A percentile compares a stretch with the other conserved stretches of the same genome.
Conservation (phyloP, 1,140 invertebrate species). For the Centruroides sculpturatus region DNA sequence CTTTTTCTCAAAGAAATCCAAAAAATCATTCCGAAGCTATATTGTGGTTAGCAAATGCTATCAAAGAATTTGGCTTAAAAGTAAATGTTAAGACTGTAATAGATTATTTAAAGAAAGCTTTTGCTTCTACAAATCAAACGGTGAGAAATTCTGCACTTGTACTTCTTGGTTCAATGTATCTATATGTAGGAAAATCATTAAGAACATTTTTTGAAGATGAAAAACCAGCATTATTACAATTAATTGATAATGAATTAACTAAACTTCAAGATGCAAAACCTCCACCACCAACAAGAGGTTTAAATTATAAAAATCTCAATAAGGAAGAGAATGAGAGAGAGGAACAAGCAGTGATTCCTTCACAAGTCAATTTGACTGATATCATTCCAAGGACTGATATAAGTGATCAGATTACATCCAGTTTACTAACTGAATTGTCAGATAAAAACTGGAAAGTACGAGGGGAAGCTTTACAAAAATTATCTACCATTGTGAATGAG, state of each 20-base stretch:
- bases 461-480: slow-evolving; percentile 64
- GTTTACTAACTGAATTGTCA: slow-evolving; percentile 59
- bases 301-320: slow-evolving; percentile 25
- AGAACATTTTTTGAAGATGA: slow-evolving; percentile 71
- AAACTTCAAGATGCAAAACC: slow-evolving; percentile 50
- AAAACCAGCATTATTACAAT: slow-evolving; percentile 65
- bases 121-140: slow-evolving; percentile 66
- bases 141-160: slow-evolving; percentile 57
- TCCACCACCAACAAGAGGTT: slow-evolving; percentile 50
- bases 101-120: slow-evolving; percentile 63
- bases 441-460: slow-evolving; percentile 93
- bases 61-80: slow-evolving; percentile 68
- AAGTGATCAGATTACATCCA: slow-evolving; percentile 64
- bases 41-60: slow-evolving; percentile 55
- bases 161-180: slow-evolving; percentile 51
- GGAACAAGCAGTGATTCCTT: slow-evolving; percentile 35
- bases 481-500: slow-evolving; percentile 55
- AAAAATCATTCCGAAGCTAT: slow-evolving; percentile 77
- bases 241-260: slow-evolving; percentile 74
- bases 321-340: slow-evolving; percentile 35
- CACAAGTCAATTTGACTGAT: slow-evolving; percentile 44
- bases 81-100: slow-evolving; percentile 63
- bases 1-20: slow-evolving; percentile 76
- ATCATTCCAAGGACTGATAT: slow-evolving; percentile 64
- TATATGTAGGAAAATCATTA: slow-evolving; percentile 60